A percentile compares a stretch with the other conserved stretches of the same genome.
phyloP scores from a whole-genome alignment of 2,797 vertebrate genomes.

The Tiaroga cobitis region DNA sequence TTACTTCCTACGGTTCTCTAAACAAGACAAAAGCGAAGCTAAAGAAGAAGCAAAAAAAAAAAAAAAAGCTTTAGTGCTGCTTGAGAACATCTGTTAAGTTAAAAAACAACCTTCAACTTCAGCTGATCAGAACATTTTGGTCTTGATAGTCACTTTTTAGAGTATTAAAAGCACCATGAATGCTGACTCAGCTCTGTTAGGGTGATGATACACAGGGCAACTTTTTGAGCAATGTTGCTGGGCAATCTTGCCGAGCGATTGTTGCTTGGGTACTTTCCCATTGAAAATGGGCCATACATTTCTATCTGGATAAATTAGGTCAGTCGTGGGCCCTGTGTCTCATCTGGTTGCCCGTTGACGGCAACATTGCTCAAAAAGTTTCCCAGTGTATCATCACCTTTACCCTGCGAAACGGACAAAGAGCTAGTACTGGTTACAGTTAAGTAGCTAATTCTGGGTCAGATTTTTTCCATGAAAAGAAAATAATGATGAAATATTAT shows the following conservation, averaged over 20 bases:
- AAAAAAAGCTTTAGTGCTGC: constrained; percentile 32
- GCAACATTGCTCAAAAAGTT: too few species aligned
- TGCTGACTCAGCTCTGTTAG: not conserved
- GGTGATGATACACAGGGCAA: too few species aligned
- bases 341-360: too few species aligned
- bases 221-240: too few species aligned
- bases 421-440: not conserved
- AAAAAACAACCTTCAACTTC: not conserved
- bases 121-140: constrained; percentile 35
- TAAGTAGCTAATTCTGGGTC: not conserved
- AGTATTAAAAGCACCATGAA: constrained; percentile 27
- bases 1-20: constrained; percentile 54
- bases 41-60: constrained; percentile 24
- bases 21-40: constrained; percentile 52
- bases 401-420: not conserved
- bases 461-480: not conserved
- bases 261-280: too few species aligned
- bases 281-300: too few species aligned
- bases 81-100: constrained; percentile 58
- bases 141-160: not conserved
- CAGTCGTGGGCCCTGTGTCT: too few species aligned
- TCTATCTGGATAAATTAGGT: too few species aligned
- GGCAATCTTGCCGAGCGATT: too few species aligned
- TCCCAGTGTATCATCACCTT: too few species aligned
- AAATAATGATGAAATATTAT: not conserved